Conservation (phyloP, 2,113 vertebrate genomes). For the Illadopsis cleaveri region DNA sequence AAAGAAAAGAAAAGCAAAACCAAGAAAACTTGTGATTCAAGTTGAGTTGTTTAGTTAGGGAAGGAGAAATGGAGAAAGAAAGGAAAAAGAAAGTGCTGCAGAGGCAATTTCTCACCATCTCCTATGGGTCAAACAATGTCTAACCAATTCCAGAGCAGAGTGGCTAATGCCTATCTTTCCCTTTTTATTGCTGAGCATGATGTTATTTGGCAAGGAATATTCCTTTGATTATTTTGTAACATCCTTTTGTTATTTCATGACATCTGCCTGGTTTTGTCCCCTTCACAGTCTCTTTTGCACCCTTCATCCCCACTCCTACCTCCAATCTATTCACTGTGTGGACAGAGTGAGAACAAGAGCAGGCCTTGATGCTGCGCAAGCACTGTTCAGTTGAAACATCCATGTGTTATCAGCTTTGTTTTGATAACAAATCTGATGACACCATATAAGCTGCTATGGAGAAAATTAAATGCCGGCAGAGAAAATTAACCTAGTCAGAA, state of each 20-base stretch:
- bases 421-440: background rate
- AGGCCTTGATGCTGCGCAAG: background rate
- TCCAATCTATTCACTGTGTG: background rate
- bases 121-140: background rate
- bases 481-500: background rate
- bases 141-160: background rate
- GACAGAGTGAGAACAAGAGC: background rate
- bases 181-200: background rate
- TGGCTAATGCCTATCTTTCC: background rate
- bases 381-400: background rate
- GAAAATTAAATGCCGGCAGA: background rate
- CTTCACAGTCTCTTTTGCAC: background rate
- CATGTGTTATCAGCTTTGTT: background rate
- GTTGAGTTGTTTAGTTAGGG: background rate
- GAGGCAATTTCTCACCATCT: background rate
- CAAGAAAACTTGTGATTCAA: background rate
- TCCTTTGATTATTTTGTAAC: background rate
- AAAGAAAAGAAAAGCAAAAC: background rate
- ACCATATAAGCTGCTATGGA: background rate
- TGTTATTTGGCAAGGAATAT: background rate
- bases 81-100: background rate
- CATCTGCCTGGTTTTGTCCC: background rate
- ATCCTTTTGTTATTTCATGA: background rate
- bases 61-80: background rate
- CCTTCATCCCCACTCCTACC: background rate